Evolutionary conservation across 1,140 invertebrate species (phyloP).

Genomic region (Cryptotermes secundus): DNA sequence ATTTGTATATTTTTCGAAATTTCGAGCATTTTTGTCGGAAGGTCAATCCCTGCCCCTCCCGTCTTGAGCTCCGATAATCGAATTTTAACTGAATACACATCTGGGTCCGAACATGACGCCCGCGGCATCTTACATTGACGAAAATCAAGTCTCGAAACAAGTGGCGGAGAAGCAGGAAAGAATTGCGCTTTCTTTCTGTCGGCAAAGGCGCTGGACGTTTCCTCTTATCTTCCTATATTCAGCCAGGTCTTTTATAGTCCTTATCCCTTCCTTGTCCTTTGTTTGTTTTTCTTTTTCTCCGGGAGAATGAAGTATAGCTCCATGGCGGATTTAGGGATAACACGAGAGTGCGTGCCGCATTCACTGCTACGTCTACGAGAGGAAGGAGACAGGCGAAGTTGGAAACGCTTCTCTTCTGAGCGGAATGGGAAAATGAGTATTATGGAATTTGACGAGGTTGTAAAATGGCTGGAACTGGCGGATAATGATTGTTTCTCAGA

Average conservation of each 20-base stretch:
- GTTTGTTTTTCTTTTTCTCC: neutral
- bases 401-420: neutral
- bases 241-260: neutral
- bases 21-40: too few species aligned
- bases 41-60: neutral
- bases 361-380: neutral
- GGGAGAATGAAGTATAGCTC: neutral
- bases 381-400: neutral
- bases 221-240: constrained; percentile 16
- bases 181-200: neutral
- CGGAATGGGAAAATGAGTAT: neutral
- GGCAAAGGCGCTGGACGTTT: neutral
- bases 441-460: neutral
- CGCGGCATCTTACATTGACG: neutral
- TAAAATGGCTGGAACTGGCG: neutral
- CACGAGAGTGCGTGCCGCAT: neutral
- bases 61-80: neutral
- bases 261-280: neutral
- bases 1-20: too few species aligned
- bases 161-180: neutral
- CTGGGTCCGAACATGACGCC: neutral
- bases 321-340: neutral
- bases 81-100: neutral
- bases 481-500: neutral
- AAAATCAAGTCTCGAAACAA: neutral